Evolutionary conservation across 2,113 vertebrate genomes (phyloP), one percentile per base, ranked within the genome.

Genomic region (Loxodonta africana): DNA sequence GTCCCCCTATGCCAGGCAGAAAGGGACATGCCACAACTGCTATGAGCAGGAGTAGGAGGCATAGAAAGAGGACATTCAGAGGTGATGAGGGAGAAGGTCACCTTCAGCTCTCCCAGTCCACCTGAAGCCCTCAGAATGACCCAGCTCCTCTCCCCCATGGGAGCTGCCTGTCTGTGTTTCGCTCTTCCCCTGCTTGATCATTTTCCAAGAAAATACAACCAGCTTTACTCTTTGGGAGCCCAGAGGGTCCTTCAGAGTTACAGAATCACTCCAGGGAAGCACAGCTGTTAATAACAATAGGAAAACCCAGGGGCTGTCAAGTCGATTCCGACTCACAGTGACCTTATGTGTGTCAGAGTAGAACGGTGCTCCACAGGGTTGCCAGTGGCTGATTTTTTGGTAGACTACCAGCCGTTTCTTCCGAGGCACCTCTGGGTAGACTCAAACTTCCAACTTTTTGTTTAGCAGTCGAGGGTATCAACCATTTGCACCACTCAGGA

Each of bases 31-130:
- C 33, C 44, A 28, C 37, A 44, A 78, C 2, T 46, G 21, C 25
- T 33, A 30, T 12, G 41, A 48, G 9, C 5, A 0, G 73, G 11
- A 18, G 14, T 33, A 17, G 0, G 3, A 15, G 25, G 10, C 21
- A n/a, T 62, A 28, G n/a, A 23, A 60, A 48, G 5, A 28, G 18
- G 23, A 10, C 48, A 18, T 2, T 17, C 0, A 0, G 48, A 44
- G 26, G n/a, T 8, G 60, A 21, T 23, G 28, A 41, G n/a, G 20
- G 18, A 21, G 8, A 26, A 0, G 53, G 51, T n/a, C 23, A 18
- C 62, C 12, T 48, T 95, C 21, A 4, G 17, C 14, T 26, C 33
- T 23, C 78, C 57, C 14, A 11, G 30, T 21, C 74, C 0, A 8
- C n/a, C 17, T 14, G 4, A 21, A 10, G 18, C 33, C 65, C 81